Conservation (phyloP, 2,113 vertebrate species). For the Melospiza georgiana region DNA sequence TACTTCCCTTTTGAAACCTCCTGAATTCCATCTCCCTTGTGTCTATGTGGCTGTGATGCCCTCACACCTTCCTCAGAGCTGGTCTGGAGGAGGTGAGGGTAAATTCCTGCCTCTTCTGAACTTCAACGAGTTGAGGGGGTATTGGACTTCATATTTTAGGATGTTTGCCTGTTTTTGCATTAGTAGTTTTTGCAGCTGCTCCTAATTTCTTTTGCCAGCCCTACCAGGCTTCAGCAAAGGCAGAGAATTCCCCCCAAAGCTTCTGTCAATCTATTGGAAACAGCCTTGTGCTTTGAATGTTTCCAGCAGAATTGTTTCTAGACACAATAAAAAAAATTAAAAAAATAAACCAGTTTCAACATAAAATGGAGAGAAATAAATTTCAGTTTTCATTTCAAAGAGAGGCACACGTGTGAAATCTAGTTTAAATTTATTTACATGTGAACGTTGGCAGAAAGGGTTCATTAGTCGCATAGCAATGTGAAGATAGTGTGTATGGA, state of each 20-base stretch:
- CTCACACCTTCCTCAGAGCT: fast-evolving
- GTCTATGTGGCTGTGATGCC: fast-evolving
- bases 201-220: conserved; percentile 38
- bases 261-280: conserved; percentile 65
- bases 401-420: neutral
- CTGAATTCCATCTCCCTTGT: neutral
- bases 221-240: conserved; percentile 7
- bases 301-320: conserved; percentile 58
- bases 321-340: neutral
- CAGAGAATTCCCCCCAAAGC: conserved; percentile 46
- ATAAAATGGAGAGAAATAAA: conserved; percentile 38
- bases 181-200: conserved; percentile 67
- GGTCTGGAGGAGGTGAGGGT: fast-evolving
- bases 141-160: neutral
- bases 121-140: neutral
- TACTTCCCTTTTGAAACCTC: neutral
- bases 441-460: neutral
- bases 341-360: conserved; percentile 12
- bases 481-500: neutral
- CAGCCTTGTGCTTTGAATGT: conserved; percentile 28
- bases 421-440: neutral
- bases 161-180: neutral
- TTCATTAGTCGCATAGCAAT: neutral
- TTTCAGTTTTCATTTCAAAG: neutral
- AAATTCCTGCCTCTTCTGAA: neutral